Conservation (phyloP, 2,797 vertebrate genomes). For the Anolis apletophallus region DNA sequence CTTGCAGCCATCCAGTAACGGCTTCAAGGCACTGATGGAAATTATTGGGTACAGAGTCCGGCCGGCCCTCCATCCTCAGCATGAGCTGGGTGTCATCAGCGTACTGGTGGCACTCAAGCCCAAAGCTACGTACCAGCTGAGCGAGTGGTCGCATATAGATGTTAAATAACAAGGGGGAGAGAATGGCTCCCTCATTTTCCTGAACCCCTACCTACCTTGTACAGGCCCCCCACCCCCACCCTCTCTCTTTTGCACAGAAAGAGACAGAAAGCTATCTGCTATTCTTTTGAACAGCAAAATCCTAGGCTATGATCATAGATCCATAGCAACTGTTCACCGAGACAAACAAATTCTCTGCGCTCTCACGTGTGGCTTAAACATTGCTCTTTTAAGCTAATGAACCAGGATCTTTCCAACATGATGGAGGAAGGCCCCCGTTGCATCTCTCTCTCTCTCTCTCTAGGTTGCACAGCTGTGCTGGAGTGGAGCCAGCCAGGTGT, state of each 20-base stretch:
- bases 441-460: neutral
- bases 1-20: no score
- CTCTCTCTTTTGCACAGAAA: neutral
- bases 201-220: no score
- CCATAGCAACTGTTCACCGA: conserved; percentile 1
- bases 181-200: no score
- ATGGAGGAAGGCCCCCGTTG: neutral
- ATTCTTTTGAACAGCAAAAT: neutral
- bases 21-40: no score
- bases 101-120: no score
- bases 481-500: conserved; percentile 17
- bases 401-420: neutral
- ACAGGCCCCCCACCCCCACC: no score
- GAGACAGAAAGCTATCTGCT: neutral
- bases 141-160: no score
- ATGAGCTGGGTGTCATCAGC: no score
- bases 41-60: no score
- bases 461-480: conserved; percentile 23
- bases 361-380: conserved; percentile 7
- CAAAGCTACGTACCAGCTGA: no score
- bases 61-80: no score
- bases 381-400: conserved; percentile 31
- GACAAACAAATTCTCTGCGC: conserved; percentile 12
- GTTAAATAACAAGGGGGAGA: no score
- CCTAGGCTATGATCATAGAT: neutral